These are phyloP conservation scores for Empis stercorea DNA, from an alignment of 2,888 invertebrate genomes.

Conservation along the genomic window DNA sequence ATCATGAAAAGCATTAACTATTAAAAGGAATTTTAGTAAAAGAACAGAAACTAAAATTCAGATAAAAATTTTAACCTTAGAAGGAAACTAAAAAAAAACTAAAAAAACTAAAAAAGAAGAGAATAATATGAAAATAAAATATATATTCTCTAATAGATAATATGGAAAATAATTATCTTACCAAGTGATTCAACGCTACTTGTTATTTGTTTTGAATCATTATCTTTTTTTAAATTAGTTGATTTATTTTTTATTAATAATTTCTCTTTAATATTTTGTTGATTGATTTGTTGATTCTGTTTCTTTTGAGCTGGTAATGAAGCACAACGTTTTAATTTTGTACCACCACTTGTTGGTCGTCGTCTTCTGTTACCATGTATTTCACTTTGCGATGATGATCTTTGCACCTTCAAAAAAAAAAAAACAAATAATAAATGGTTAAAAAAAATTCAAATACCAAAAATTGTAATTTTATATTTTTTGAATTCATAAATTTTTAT, in stretches of 20 bases:
- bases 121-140: too few relatives aligned
- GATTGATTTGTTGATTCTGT: conserved; percentile 15
- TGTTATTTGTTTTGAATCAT: conserved; percentile 21
- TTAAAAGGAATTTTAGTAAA: too few relatives aligned
- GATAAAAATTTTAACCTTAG: too few relatives aligned
- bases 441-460: not conserved
- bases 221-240: conserved; percentile 9
- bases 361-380: conserved; percentile 40
- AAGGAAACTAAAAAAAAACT: too few relatives aligned
- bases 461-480: too few relatives aligned
- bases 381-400: conserved; percentile 44
- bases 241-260: conserved; percentile 15
- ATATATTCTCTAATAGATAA: too few relatives aligned
- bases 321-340: conserved; percentile 43
- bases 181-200: conserved; percentile 36
- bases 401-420: too few relatives aligned
- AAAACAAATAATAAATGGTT: too few relatives aligned
- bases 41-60: too few relatives aligned
- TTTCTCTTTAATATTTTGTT: conserved; percentile 14
- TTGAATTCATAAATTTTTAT: too few relatives aligned
- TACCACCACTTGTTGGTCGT: conserved; percentile 26
- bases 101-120: too few relatives aligned
- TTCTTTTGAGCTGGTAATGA: conserved; percentile 39
- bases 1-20: too few relatives aligned
- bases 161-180: conserved; percentile 20